Percentiles rank a stretch among this genome's conserved stretches.
Evolutionary conservation across 1,140 invertebrate species (phyloP).

Genomic region (Diorhabda sublineata): DNA sequence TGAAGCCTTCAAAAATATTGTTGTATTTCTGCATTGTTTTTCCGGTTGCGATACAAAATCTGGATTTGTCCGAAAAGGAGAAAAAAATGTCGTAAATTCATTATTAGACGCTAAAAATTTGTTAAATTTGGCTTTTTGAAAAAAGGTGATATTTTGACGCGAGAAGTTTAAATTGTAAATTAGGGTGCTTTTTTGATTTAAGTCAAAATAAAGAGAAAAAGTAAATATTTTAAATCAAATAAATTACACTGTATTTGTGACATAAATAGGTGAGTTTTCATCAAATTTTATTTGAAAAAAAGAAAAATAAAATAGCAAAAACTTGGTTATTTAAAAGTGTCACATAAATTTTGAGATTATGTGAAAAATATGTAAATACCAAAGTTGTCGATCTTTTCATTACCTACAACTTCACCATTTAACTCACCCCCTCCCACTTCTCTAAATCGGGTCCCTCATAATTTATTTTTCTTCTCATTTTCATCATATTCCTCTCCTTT

Average conservation of each 20-base stretch:
- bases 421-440: neutral
- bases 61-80: neutral
- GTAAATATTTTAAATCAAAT: neutral
- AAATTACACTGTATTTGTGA: neutral
- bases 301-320: neutral
- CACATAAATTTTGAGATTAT: neutral
- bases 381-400: neutral
- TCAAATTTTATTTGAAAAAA: neutral
- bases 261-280: neutral
- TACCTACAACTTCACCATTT: neutral
- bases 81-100: neutral
- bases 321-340: neutral
- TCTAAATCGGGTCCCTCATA: neutral
- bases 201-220: neutral
- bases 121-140: too few species aligned
- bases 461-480: neutral
- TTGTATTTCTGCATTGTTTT: slow-evolving; percentile 4
- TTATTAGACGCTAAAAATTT: too few species aligned
- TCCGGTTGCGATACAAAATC: neutral
- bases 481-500: neutral
- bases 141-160: neutral
- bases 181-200: neutral
- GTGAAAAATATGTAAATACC: too few species aligned
- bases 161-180: neutral
- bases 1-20: neutral